phyloP scores from a whole-genome alignment of 2,797 vertebrate species.

The Tokudaia muenninki region DNA sequence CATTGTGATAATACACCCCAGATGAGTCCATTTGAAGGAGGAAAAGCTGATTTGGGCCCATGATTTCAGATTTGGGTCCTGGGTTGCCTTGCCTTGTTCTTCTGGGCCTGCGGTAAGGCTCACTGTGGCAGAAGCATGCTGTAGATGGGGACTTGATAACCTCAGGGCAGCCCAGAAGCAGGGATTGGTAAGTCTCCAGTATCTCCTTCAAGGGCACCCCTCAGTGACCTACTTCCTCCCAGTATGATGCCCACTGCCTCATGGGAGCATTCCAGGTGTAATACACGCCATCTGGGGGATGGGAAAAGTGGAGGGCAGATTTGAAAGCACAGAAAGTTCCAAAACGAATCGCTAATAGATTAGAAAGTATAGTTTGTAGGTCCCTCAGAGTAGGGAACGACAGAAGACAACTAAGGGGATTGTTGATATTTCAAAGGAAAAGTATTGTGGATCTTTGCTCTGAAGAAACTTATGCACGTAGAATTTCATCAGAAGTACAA shows the following conservation, averaged over 20 bases:
- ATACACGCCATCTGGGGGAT: neutral
- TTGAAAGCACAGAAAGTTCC: neutral
- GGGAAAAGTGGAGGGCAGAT: neutral
- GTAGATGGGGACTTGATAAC: neutral
- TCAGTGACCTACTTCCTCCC: neutral
- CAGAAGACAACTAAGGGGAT: neutral
- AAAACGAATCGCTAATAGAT: neutral
- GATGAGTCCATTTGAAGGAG: neutral
- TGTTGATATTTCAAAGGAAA: neutral
- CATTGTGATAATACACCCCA: neutral
- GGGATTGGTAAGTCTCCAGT: neutral
- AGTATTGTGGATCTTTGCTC: neutral
- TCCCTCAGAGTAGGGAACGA: conserved; percentile 20
- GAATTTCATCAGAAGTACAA: conserved; percentile 32
- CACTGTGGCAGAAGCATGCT: neutral
- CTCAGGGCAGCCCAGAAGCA: neutral
- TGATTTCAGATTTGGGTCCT: neutral
- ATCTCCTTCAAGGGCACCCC: neutral
- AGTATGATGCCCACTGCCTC: neutral
- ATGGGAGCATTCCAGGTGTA: neutral
- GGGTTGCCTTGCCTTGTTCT: neutral
- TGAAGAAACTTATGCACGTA: neutral
- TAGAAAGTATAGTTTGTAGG: neutral
- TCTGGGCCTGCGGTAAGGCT: neutral
- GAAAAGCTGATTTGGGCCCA: neutral